Evolutionary conservation across 1,140 invertebrate genomes (phyloP).

Genomic region (Hydropsyche tenuis): DNA sequence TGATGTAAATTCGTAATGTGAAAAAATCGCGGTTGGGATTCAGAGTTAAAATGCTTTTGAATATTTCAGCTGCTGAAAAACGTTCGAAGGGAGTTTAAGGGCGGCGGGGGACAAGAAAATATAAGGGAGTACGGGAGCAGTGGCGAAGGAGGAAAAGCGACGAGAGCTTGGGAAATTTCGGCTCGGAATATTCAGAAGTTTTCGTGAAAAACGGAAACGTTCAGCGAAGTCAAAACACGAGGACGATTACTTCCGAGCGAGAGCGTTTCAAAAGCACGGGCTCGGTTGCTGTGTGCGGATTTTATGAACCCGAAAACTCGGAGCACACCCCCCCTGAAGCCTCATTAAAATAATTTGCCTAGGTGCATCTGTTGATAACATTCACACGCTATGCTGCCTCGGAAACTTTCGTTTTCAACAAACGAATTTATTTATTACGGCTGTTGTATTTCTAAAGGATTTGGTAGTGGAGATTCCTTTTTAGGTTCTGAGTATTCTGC

Average conservation of each 20-base stretch:
- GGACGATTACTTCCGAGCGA: slow-evolving; percentile 38
- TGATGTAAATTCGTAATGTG: slow-evolving; percentile 20
- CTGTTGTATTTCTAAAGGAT: too few relatives aligned
- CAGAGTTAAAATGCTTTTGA: slow-evolving; percentile 32
- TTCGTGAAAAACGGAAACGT: slow-evolving; percentile 38
- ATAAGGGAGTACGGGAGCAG: too few relatives aligned
- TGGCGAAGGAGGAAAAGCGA: slow-evolving; percentile 7
- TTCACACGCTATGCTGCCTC: slow-evolving; percentile 2
- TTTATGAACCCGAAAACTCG: slow-evolving; percentile 34
- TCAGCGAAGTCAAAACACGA: slow-evolving; percentile 41
- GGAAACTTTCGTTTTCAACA: not conserved
- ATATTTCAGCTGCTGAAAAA: slow-evolving; percentile 32
- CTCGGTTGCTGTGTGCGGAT: not conserved
- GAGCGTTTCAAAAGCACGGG: slow-evolving; percentile 24
- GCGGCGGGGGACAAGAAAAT: not conserved
- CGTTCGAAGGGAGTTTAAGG: not conserved
- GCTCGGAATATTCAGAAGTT: slow-evolving; percentile 32
- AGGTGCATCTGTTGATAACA: slow-evolving; percentile 41
- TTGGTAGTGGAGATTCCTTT: too few relatives aligned
- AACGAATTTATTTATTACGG: too few relatives aligned
- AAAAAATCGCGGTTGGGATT: slow-evolving; percentile 9
- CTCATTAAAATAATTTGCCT: slow-evolving; percentile 46
- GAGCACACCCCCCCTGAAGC: slow-evolving; percentile 19
- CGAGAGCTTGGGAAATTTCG: slow-evolving; percentile 18
- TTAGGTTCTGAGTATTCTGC: too few relatives aligned